Conservation (phyloP, 2,113 vertebrate genomes). For the Columba janthina region DNA sequence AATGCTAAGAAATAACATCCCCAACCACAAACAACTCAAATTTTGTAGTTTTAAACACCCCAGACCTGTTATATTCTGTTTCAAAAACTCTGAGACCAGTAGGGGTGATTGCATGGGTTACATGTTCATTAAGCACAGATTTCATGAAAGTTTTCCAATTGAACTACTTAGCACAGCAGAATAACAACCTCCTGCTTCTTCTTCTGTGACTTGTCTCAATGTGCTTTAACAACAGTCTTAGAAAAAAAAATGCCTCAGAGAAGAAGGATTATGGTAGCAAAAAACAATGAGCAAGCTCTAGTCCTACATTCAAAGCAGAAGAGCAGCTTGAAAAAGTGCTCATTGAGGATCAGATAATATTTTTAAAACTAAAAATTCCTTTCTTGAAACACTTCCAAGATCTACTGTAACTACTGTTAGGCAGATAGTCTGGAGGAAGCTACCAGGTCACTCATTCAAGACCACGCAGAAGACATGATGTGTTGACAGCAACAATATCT, state of each 20-base stretch:
- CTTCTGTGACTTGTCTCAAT: not conserved
- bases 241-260: not conserved
- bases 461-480: not conserved
- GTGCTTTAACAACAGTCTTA: not conserved
- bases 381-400: not conserved
- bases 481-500: accelerated
- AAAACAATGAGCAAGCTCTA: not conserved
- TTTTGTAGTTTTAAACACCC: not conserved
- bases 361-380: not conserved
- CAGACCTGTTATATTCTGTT: not conserved
- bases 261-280: not conserved
- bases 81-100: not conserved
- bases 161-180: not conserved
- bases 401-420: not conserved
- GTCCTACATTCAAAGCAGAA: not conserved
- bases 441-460: not conserved
- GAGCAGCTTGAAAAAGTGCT: not conserved
- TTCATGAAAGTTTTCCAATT: not conserved
- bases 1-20: not conserved
- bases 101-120: not conserved
- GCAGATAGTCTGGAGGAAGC: not conserved
- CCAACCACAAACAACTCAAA: not conserved
- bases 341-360: not conserved
- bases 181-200: not conserved
- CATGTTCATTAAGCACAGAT: not conserved